A percentile compares a stretch with the other conserved stretches of the same genome.
Conservation (phyloP, 1,140 invertebrate species). For the Uloborus diversus region DNA sequence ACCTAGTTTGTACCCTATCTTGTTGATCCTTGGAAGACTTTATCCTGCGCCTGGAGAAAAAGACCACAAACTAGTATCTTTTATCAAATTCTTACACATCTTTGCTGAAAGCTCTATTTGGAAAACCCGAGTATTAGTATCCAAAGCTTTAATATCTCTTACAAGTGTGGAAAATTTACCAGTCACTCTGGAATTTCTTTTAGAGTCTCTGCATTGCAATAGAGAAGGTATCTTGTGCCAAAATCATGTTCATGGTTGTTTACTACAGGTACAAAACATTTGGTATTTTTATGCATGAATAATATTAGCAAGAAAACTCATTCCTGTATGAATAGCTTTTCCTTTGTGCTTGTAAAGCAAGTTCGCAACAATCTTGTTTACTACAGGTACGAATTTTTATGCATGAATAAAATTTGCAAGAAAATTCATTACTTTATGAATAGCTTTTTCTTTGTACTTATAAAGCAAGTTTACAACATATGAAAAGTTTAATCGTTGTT, state of each 20-base stretch:
- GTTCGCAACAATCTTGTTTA: too few species aligned
- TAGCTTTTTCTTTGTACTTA: too few species aligned
- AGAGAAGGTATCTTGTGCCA: conserved; percentile 61
- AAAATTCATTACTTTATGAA: too few species aligned
- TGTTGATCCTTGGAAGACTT: conserved; percentile 80
- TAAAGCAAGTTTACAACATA: too few species aligned
- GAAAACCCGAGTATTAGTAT: conserved; percentile 74
- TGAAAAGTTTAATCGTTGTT: too few species aligned
- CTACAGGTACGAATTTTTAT: background rate
- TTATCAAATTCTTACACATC: conserved; percentile 62
- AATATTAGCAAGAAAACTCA: too few species aligned
- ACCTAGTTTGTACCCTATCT: conserved; percentile 76
- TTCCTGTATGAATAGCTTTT: too few species aligned
- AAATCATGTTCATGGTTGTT: conserved; percentile 69
- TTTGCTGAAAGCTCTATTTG: conserved; percentile 71
- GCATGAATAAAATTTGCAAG: background rate
- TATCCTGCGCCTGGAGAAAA: conserved; percentile 78
- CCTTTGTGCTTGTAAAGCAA: too few species aligned
- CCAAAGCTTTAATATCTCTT: conserved; percentile 74
- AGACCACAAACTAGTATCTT: conserved; percentile 69
- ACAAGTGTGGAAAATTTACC: conserved; percentile 62
- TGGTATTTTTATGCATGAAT: too few species aligned
- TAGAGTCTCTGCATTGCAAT: conserved; percentile 59
- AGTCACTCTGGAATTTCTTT: conserved; percentile 34
- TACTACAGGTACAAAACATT: conserved; percentile 71